A percentile compares a stretch with the other conserved stretches of the same genome.
phyloP scores from a whole-genome alignment of 2,797 vertebrate genomes.

The Acanthurus tractus region DNA sequence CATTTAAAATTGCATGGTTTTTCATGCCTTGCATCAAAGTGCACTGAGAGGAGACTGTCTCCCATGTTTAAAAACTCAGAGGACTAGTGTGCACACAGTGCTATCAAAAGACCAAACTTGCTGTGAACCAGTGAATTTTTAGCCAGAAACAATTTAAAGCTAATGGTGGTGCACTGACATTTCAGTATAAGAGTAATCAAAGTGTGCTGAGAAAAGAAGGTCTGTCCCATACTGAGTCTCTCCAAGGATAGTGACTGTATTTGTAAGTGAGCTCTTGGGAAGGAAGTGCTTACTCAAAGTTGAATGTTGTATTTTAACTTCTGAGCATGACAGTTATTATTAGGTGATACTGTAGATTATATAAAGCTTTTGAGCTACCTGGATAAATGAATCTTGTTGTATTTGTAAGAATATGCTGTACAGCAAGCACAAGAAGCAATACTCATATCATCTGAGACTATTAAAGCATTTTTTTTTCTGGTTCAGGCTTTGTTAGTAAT shows the following conservation, averaged over 20 bases:
- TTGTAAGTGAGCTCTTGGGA: background rate
- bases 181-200: slow-evolving; percentile 26
- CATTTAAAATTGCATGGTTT: slow-evolving; percentile 47
- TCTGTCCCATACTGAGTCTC: slow-evolving; percentile 25
- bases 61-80: slow-evolving; percentile 18
- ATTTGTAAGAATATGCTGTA: background rate
- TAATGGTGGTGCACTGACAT: slow-evolving; percentile 54
- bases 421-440: too few species aligned
- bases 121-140: slow-evolving; percentile 45
- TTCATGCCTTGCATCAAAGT: slow-evolving; percentile 29
- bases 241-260: slow-evolving; percentile 25
- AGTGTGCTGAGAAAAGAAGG: slow-evolving; percentile 1
- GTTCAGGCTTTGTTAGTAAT: background rate
- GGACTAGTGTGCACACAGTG: slow-evolving; percentile 8
- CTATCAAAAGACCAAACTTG: slow-evolving; percentile 28
- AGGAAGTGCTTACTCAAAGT: too few species aligned
- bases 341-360: slow-evolving; percentile 37
- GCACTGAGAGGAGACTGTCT: slow-evolving; percentile 21
- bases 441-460: too few species aligned
- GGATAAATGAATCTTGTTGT: background rate
- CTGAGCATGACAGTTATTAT: slow-evolving; percentile 21
- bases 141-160: slow-evolving; percentile 31
- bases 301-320: slow-evolving; percentile 24
- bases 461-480: too few species aligned
- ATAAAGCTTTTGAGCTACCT: slow-evolving; percentile 24